Percentiles rank a stretch among this genome's conserved stretches.
These are phyloP conservation scores for Phyllostomus hastatus DNA, from an alignment of 2,113 vertebrate species.

Conservation along the genomic window DNA sequence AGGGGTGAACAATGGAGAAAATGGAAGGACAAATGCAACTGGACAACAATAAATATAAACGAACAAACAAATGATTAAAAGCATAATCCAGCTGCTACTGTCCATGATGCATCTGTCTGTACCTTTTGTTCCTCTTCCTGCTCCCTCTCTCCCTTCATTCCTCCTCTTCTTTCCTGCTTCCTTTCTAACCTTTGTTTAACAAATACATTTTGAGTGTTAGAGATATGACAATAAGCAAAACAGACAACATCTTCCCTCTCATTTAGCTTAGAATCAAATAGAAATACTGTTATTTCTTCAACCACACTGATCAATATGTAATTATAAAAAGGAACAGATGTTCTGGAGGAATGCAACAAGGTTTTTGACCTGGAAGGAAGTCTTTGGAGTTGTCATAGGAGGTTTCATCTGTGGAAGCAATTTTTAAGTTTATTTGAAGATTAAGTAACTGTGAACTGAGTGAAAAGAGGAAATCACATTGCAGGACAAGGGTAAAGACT, in stretches of 20 bases:
- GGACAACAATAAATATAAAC: no score
- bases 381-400: background rate
- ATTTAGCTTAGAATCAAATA: background rate
- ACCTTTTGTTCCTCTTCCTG: background rate
- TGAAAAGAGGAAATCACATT: background rate
- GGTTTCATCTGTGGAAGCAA: background rate
- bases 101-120: background rate
- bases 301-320: background rate
- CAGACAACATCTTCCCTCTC: background rate
- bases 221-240: background rate
- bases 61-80: no score
- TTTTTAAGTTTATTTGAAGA: background rate
- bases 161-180: background rate
- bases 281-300: background rate
- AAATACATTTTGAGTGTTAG: background rate
- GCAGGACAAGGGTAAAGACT: background rate
- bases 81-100: background rate
- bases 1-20: no score
- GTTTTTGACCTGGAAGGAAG: background rate
- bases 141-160: background rate
- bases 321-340: background rate
- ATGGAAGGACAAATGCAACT: no score
- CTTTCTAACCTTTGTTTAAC: background rate
- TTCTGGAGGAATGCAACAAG: background rate
- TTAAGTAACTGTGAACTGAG: background rate